Percentiles rank a stretch among this genome's conserved stretches.
phyloP scores from a whole-genome alignment of 2,888 invertebrate species.

The Tiliacea citrago region DNA sequence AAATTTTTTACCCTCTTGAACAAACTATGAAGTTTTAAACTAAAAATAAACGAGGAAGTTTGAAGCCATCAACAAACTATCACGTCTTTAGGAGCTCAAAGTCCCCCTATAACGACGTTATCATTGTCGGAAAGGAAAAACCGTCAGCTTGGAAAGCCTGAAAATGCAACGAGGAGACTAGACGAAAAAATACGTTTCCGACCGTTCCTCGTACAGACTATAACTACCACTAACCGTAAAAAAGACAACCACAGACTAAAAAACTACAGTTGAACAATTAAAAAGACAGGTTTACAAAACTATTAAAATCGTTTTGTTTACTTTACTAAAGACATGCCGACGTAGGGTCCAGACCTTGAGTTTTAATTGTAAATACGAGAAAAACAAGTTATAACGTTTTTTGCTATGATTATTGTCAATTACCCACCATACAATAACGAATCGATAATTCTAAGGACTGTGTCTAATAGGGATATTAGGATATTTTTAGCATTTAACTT shows the following conservation, averaged over 20 bases:
- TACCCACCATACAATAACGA: conserved; percentile 63
- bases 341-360: conserved; percentile 60
- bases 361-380: conserved; percentile 55
- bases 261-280: conserved; percentile 51
- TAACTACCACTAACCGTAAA: conserved; percentile 38
- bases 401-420: conserved; percentile 59
- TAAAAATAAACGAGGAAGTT: conserved; percentile 58
- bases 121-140: conserved; percentile 81
- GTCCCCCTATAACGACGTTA: conserved; percentile 84
- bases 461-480: conserved; percentile 56
- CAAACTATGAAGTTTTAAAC: conserved; percentile 41
- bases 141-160: conserved; percentile 82
- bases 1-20: conserved; percentile 3
- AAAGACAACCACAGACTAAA: conserved; percentile 59
- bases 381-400: conserved; percentile 58
- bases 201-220: conserved; percentile 71
- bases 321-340: conserved; percentile 52
- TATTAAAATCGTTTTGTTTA: conserved; percentile 51
- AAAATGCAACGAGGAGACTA: conserved; percentile 83
- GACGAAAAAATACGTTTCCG: conserved; percentile 88
- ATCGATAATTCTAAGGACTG: conserved; percentile 64
- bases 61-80: conserved; percentile 73
- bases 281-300: conserved; percentile 43
- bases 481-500: conserved; percentile 58
- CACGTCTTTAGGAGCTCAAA: conserved; percentile 77